Evolutionary conservation across 2,797 vertebrate genomes (phyloP).

Genomic region (Triplophysa yarkandensis): DNA sequence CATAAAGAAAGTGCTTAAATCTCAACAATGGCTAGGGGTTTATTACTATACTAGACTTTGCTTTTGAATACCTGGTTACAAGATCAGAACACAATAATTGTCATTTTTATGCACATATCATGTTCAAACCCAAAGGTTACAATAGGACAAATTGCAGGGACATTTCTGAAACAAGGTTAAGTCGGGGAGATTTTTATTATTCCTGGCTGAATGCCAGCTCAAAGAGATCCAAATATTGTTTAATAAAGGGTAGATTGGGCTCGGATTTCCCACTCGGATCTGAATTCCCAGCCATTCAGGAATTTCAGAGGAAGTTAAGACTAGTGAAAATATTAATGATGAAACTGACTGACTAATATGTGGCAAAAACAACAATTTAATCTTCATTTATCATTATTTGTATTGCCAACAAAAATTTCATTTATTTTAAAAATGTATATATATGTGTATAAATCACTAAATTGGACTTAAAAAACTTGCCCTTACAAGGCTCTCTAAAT

Average conservation of each 20-base stretch:
- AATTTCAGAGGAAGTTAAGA: constrained; percentile 6
- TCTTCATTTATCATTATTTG: constrained; percentile 6
- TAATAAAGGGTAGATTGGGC: constrained; percentile 23
- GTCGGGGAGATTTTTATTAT: constrained; percentile 44
- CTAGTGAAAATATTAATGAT: constrained; percentile 23
- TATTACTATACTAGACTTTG: not conserved
- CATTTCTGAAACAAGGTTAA: constrained; percentile 35
- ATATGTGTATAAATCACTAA: too few species aligned
- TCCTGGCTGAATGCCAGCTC: constrained; percentile 43
- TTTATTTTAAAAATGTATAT: too few species aligned
- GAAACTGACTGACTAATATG: constrained; percentile 22
- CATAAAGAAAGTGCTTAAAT: not conserved
- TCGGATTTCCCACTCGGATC: constrained; percentile 44
- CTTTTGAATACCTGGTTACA: not conserved
- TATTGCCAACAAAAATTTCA: too few species aligned
- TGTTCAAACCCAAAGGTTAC: constrained; percentile 40
- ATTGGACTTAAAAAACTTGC: too few species aligned
- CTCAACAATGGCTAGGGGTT: too few species aligned
- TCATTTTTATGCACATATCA: constrained; percentile 27
- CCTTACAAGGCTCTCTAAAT: too few species aligned
- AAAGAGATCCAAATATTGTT: constrained; percentile 35
- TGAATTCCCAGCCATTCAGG: constrained; percentile 25
- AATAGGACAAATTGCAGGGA: constrained; percentile 25
- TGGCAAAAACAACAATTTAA: not conserved
- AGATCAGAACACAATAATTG: constrained; percentile 19